These are phyloP conservation scores for Myiagra hebetior DNA, from an alignment of 2,113 vertebrate genomes.

Conservation along the genomic window DNA sequence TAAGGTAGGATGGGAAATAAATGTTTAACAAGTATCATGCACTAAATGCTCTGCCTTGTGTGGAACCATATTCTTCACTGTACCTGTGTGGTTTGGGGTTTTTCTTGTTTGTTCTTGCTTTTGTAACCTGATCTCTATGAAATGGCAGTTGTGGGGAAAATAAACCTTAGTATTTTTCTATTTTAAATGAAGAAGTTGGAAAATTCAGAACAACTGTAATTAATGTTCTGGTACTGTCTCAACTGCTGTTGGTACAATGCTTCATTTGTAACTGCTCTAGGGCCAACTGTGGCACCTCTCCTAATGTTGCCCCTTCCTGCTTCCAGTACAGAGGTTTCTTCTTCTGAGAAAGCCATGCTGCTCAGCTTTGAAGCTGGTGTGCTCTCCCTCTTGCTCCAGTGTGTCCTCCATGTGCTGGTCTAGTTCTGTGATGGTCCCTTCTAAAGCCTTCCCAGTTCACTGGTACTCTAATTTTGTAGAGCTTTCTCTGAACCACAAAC, in stretches of 20 bases:
- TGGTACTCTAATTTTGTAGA: not conserved
- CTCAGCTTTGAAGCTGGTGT: not conserved
- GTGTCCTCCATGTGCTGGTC: conserved; percentile 57
- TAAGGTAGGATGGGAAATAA: not conserved
- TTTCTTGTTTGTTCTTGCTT: not conserved
- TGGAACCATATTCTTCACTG: not conserved
- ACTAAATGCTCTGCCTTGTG: not conserved
- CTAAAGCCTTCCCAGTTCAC: conserved; percentile 29
- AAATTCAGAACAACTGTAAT: not conserved
- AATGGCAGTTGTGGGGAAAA: not conserved
- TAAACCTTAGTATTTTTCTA: not conserved
- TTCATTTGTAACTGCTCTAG: not conserved
- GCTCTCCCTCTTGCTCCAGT: not conserved
- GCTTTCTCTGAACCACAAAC: not conserved
- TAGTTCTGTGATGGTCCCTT: conserved; percentile 82
- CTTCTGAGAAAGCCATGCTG: not conserved
- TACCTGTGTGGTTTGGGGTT: not conserved
- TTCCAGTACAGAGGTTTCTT: conserved; percentile 5
- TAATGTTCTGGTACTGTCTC: not conserved
- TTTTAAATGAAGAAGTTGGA: not conserved
- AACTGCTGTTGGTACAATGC: fast-evolving
- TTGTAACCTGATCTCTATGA: not conserved
- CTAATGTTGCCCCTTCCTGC: not conserved
- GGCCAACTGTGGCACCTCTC: not conserved
- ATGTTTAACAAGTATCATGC: not conserved